A percentile compares a stretch with the other conserved stretches of the same genome.
These are phyloP conservation scores for Falcaria lacertinaria DNA, from an alignment of 2,888 invertebrate species.

Conservation along the genomic window DNA sequence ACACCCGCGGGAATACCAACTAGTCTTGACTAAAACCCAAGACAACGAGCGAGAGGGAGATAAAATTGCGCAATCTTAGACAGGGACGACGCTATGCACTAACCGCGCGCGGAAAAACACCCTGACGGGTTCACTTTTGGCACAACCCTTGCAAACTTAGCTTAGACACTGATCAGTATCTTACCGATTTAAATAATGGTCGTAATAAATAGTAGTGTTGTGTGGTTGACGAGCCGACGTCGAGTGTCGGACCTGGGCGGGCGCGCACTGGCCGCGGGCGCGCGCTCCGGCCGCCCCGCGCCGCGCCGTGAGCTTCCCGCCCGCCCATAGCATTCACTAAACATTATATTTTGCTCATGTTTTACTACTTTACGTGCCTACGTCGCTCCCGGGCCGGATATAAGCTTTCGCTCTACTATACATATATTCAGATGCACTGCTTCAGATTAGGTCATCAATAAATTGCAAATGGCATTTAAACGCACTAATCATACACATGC, in stretches of 20 bases:
- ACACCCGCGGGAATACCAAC: slow-evolving; percentile 54
- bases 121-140: slow-evolving; percentile 45
- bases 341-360: slow-evolving; percentile 48
- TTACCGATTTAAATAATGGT: slow-evolving; percentile 74
- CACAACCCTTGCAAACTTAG: slow-evolving; percentile 45
- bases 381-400: slow-evolving; percentile 26
- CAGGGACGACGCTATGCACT: slow-evolving; percentile 47
- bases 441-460: slow-evolving; percentile 1
- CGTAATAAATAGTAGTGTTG: slow-evolving; percentile 68
- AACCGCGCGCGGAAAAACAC: slow-evolving; percentile 27
- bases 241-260: slow-evolving; percentile 77
- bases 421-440: background rate
- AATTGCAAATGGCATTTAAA: slow-evolving; percentile 2
- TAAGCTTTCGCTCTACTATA: slow-evolving; percentile 9
- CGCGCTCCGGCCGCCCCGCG: slow-evolving; percentile 32
- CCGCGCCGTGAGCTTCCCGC: slow-evolving; percentile 24
- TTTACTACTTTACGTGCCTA: slow-evolving; percentile 38
- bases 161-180: slow-evolving; percentile 53
- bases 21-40: slow-evolving; percentile 30
- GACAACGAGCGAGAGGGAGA: slow-evolving; percentile 40
- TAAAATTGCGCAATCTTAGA: slow-evolving; percentile 60
- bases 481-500: too few relatives aligned
- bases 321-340: slow-evolving; percentile 46
- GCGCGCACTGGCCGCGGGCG: slow-evolving; percentile 69
- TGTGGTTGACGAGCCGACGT: slow-evolving; percentile 78